Conservation (phyloP, 2,113 vertebrate species). For the Collichthys lucidus region DNA sequence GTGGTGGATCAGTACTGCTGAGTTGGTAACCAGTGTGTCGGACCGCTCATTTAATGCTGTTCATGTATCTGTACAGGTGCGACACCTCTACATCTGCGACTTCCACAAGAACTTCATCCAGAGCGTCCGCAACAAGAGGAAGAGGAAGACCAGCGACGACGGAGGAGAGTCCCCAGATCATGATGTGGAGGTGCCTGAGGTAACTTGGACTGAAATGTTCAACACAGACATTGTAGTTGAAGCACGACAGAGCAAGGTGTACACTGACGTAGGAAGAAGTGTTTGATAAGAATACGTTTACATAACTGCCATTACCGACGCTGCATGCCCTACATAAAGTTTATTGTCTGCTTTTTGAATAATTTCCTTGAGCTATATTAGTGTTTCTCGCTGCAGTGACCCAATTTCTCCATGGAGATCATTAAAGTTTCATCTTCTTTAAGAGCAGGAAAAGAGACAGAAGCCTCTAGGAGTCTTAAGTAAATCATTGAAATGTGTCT, state of each 20-base stretch:
- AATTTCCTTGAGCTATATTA: neutral
- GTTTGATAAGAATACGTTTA: neutral
- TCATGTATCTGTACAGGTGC: constrained; percentile 82
- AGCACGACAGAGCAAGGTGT: neutral
- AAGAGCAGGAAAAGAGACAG: constrained; percentile 9
- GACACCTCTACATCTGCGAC: constrained; percentile 98
- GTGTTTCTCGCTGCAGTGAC: neutral
- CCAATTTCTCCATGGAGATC: neutral
- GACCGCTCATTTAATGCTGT: neutral
- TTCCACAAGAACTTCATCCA: constrained; percentile 99
- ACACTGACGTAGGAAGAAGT: too few species aligned
- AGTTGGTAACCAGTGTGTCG: too few species aligned
- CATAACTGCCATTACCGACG: neutral
- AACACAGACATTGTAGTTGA: neutral
- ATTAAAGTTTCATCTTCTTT: constrained; percentile 26
- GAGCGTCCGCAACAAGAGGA: constrained; percentile 97
- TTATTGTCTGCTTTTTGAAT: neutral
- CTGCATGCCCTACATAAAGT: neutral
- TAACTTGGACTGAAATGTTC: constrained; percentile 57
- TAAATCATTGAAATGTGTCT: neutral
- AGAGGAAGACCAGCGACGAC: constrained; percentile 98
- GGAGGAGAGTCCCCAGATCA: constrained; percentile 98
- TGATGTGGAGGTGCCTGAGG: constrained; percentile 95
- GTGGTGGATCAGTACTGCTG: too few species aligned
- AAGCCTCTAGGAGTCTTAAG: neutral